Evolutionary conservation across 2,797 vertebrate genomes (phyloP), one percentile per base, ranked within the genome.

Genomic region (Neomorphus geoffroyi): DNA sequence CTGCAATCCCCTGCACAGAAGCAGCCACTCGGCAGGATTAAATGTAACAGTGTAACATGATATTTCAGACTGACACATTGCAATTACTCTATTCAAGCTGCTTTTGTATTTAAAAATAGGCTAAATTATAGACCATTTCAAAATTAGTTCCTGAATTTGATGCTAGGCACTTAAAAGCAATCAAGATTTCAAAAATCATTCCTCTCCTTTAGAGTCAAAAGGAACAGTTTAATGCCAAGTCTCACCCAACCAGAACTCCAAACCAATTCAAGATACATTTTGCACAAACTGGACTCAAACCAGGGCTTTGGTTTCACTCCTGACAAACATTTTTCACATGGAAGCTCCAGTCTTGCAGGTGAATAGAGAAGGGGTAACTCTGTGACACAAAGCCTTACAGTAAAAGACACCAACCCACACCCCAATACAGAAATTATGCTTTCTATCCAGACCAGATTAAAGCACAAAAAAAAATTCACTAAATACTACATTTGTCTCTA

Each of bases 201-300:
- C 54, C 66, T 91, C 80, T 89, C 91, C 90, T 97, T 97, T 95
- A 96, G 93, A 94, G 73, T 50, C 84, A 81, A 92, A 97, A 97
- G 90, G 43, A 96, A 92, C 83, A 96, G 89, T 46, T 58, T 91
- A 88, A 97, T 86, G 53, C 71, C 82, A 75, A 92, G 48, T 91
- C 74, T 96, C 97, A 96, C 93, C 45, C 94, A 86, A 85, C 37
- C 92, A 88, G n/a, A 14, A 78, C 57, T 72, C 67, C 71, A 82
- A 81, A 93, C 22, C 75, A 81, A 80, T 69, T 89, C 90, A 61
- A 89, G 70, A 57, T 39, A 66, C 50, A 18, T 86, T 94, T 93
- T 92, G 88, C 24, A 8, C 83, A 92, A 85, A 77, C 62, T 90
- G 77, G 45, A 77, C 88, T 93, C 81, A 37, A 85, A 9, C 90